phyloP scores from a whole-genome alignment of 2,888 invertebrate species.

The Periphyllus acericola region DNA sequence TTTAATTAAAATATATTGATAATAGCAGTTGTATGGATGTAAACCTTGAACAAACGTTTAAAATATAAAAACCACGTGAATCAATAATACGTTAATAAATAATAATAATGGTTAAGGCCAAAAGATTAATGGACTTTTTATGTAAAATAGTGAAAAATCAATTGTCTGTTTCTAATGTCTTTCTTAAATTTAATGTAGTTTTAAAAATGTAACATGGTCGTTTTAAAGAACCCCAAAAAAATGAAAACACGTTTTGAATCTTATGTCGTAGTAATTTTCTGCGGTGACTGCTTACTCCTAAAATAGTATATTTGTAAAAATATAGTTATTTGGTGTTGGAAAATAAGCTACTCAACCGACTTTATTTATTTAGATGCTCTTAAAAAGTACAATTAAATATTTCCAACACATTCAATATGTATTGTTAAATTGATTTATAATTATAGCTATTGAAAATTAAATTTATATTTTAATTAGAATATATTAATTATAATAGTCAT shows the following conservation, averaged over 20 bases:
- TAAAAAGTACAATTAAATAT: too few relatives aligned
- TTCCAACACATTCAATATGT: too few relatives aligned
- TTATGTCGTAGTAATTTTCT: too few relatives aligned
- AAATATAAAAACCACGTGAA: conserved; percentile 24
- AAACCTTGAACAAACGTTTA: conserved; percentile 42
- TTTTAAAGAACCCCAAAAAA: neutral
- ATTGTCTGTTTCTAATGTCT: conserved; percentile 32
- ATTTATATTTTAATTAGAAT: too few relatives aligned
- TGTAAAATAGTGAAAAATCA: conserved; percentile 38
- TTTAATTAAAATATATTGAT: conserved; percentile 49
- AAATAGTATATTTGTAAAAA: too few relatives aligned
- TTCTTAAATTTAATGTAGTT: conserved; percentile 3
- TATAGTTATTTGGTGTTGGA: too few relatives aligned
- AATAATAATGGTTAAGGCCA: conserved; percentile 37
- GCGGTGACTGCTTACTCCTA: too few relatives aligned
- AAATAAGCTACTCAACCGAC: too few relatives aligned
- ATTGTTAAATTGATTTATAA: neutral
- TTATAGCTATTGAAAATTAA: neutral
- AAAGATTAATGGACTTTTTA: conserved; percentile 49
- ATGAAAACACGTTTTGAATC: neutral
- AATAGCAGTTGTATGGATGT: neutral
- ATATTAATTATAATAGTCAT: too few relatives aligned
- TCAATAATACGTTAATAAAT: conserved; percentile 49
- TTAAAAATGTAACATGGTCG: neutral
- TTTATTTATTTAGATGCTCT: too few relatives aligned